Percentiles rank a stretch among this genome's conserved stretches.
Conservation (phyloP, 2,113 vertebrate species). For the Neopipo cinnamomea region DNA sequence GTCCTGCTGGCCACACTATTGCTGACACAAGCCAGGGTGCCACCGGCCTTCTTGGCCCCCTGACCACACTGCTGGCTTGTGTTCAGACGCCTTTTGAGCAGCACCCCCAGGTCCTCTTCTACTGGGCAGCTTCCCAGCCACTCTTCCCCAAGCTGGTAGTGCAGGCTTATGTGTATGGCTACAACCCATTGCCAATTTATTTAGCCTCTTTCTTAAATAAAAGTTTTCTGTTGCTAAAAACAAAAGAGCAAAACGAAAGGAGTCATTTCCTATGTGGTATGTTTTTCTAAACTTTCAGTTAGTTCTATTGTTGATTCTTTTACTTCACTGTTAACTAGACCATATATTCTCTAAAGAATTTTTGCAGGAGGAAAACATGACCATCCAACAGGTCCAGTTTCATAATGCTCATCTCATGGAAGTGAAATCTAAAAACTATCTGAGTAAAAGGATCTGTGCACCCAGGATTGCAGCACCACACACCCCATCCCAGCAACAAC, state of each 20-base stretch:
- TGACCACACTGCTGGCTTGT: background rate
- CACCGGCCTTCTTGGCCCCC: no score
- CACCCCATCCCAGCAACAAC: background rate
- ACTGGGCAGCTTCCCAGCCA: background rate
- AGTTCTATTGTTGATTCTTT: background rate
- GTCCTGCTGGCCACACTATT: background rate
- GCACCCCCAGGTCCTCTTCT: background rate
- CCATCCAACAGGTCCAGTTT: background rate
- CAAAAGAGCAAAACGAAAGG: background rate
- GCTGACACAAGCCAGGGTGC: background rate
- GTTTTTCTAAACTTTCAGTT: background rate
- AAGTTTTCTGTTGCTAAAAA: background rate
- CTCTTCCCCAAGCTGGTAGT: background rate
- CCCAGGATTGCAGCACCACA: background rate
- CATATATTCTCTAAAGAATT: background rate
- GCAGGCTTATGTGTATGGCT: background rate
- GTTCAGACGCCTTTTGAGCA: accelerated
- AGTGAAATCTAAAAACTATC: background rate
- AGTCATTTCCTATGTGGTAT: background rate
- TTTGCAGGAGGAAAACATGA: background rate
- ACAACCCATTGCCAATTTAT: background rate
- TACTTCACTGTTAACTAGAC: background rate
- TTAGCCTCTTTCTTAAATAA: background rate
- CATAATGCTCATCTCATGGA: background rate
- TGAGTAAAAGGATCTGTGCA: background rate